These are phyloP conservation scores for Fopius arisanus DNA, from an alignment of 1,140 invertebrate species.

Conservation along the genomic window DNA sequence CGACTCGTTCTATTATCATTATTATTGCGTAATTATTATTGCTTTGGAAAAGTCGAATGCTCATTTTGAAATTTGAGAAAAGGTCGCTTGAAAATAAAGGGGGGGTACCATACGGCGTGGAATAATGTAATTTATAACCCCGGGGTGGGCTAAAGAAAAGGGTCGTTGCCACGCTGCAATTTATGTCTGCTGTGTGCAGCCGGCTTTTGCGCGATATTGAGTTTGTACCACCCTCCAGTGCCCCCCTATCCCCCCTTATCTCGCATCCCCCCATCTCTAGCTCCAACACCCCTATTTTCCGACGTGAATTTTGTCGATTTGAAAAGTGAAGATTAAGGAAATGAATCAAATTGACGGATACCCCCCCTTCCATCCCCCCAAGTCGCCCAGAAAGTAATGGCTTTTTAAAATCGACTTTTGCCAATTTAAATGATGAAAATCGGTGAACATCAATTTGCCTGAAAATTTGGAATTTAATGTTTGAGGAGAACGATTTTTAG, in stretches of 20 bases:
- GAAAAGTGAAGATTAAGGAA: background rate
- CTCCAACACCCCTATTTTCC: background rate
- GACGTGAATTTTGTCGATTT: background rate
- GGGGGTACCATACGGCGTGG: constrained; percentile 32
- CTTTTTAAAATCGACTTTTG: no score
- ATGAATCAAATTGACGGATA: background rate
- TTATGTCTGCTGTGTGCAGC: constrained; percentile 36
- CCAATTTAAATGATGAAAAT: no score
- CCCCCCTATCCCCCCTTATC: no score
- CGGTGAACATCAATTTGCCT: no score
- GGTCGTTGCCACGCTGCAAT: constrained; percentile 39
- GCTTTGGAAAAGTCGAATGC: background rate
- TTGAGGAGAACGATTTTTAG: no score
- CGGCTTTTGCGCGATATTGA: constrained; percentile 34
- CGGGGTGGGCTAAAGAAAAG: constrained; percentile 29
- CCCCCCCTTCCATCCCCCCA: background rate
- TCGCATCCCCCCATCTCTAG: background rate
- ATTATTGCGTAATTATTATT: no score
- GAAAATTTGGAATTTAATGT: no score
- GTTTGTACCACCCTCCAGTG: constrained; percentile 14
- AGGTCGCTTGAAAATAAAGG: constrained; percentile 34
- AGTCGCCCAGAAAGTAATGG: no score
- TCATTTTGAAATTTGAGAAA: constrained; percentile 8
- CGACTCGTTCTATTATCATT: no score
- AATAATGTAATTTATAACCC: constrained; percentile 39